Conservation (phyloP, 1,140 invertebrate genomes). For the Ridgeia piscesae region DNA sequence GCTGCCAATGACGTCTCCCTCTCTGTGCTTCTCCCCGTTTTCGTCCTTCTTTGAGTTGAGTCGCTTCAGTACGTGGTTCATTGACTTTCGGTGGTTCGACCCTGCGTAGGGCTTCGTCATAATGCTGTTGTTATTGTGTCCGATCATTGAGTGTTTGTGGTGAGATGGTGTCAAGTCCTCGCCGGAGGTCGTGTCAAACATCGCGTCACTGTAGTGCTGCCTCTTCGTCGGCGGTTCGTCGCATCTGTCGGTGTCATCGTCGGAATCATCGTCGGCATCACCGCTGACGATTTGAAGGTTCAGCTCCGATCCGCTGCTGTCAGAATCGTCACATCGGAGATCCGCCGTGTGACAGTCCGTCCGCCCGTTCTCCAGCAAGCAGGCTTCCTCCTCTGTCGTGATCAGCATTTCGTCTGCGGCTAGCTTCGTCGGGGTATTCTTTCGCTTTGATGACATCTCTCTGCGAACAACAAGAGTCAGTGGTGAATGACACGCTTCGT, state of each 20-base stretch:
- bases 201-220: not conserved
- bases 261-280: not conserved
- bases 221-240: slow-evolving; percentile 6
- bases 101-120: slow-evolving; percentile 10
- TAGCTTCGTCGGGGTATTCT: slow-evolving; percentile 19
- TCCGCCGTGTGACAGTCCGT: not conserved
- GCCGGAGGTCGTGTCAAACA: not conserved
- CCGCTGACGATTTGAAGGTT: not conserved
- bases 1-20: slow-evolving; percentile 2
- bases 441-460: slow-evolving; percentile 20
- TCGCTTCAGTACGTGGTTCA: slow-evolving; percentile 3
- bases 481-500: not conserved
- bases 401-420: not conserved
- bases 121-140: not conserved
- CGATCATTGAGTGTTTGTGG: not conserved
- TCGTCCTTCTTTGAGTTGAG: not conserved
- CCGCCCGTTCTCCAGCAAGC: not conserved
- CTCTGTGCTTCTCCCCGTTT: not conserved
- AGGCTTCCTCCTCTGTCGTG: not conserved
- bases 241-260: slow-evolving; percentile 9
- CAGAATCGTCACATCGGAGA: not conserved
- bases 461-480: slow-evolving; percentile 7
- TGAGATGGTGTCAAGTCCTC: not conserved
- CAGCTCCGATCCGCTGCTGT: not conserved
- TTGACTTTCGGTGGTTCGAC: not conserved